Base-by-base conservation (phyloP, 2,888 invertebrate species). In the Rhingia campestris region DNA sequence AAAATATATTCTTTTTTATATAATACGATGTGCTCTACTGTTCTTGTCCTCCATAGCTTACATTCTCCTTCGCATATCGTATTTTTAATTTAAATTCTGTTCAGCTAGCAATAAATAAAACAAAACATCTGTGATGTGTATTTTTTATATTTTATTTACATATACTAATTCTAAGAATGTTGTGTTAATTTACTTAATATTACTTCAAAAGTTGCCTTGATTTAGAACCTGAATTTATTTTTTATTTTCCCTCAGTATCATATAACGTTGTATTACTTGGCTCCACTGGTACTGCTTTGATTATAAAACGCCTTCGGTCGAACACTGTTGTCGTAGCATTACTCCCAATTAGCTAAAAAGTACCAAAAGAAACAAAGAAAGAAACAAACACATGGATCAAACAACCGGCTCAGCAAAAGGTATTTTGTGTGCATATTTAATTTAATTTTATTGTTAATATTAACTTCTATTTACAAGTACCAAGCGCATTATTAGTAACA, bases 251-350 rank as follows among this genome's bases (percentile, higher is more conserved):
- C 32, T 72, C 73, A 61, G 86, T 82, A 58, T 85, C 32, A 41
- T 91, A 91, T 35, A 90, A 82, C 72, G 90, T 91, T 86, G 87
- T 90, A 81, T 90, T 90, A 81, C 89, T 89, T 69, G 88, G 86
- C 56, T 91, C 89, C 70, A 91, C 88, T 81, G 89, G 87, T 56
- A 90, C 88, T 41, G 91, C 90, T 86, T 90, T 90, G 10, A 91
- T 86, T 69, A 91, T 90, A 84, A 89, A 91, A 75, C 90, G 89
- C 72, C 88, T 88, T 59, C 91, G 90, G 86, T 91, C 89, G 59
- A 85, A 76, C 41, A 87, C 30, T 22, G 87, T 39, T 47, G 61
- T 56, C 5, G 72, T 51, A n/a, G 77, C 49, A 66, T 51, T 72
- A 69, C 22, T 51, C 22, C 49, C 49, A 5, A 30, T 49, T 49